Evolutionary conservation across 2,888 invertebrate species (phyloP).

Genomic region (Ochropleura plecta): DNA sequence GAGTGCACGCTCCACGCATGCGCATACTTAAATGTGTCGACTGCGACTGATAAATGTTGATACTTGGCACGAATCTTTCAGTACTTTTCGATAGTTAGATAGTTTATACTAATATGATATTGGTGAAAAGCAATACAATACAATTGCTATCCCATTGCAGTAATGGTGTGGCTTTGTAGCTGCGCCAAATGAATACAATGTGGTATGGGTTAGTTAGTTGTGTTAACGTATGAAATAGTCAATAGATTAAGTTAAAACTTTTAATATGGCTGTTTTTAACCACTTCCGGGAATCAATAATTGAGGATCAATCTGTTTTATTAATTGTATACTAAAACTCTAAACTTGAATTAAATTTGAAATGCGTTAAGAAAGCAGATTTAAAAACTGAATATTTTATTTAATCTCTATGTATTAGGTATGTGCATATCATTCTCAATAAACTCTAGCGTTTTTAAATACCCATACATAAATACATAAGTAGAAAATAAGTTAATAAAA

Average conservation of each 20-base stretch:
- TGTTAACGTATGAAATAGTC: background rate
- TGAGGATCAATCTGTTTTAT: background rate
- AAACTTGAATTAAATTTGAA: background rate
- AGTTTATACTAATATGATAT: background rate
- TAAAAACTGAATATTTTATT: background rate
- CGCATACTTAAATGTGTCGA: slow-evolving; percentile 81
- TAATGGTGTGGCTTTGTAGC: background rate
- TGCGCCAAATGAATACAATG: background rate
- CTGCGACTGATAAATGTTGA: slow-evolving; percentile 72
- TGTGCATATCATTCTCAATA: slow-evolving; percentile 13
- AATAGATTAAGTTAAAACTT: background rate
- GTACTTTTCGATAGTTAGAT: background rate
- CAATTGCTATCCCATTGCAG: background rate
- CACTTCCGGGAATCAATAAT: background rate
- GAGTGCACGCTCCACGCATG: slow-evolving; percentile 84
- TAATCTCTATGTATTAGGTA: slow-evolving; percentile 3
- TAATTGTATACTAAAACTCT: background rate
- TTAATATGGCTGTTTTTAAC: background rate
- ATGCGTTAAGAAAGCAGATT: background rate
- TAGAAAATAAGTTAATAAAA: slow-evolving; percentile 29
- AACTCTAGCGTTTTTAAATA: slow-evolving; percentile 9
- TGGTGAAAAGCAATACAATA: no score
- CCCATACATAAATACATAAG: slow-evolving; percentile 4
- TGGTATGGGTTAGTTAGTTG: background rate
- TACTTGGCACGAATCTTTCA: slow-evolving; percentile 69